Percentiles rank a stretch among this genome's conserved stretches.
These are phyloP conservation scores for Dermatemys mawii DNA, from an alignment of 2,113 vertebrate species.

Conservation along the genomic window DNA sequence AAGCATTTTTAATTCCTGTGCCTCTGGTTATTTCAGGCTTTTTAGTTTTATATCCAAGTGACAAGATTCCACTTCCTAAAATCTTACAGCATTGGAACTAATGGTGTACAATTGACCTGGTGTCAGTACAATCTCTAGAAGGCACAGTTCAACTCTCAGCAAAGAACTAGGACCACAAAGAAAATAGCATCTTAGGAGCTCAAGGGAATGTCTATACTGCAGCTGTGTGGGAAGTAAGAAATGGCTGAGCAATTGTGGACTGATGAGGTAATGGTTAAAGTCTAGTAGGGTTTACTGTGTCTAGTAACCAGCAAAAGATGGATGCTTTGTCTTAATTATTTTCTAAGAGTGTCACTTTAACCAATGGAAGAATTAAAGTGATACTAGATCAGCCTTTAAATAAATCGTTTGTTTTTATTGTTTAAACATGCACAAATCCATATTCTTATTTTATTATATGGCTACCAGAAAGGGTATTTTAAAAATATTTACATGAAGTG, in stretches of 20 bases:
- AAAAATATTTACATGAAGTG: rapidly evolving
- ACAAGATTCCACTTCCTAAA: neutral
- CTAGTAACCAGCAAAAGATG: neutral
- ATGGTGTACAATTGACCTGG: neutral
- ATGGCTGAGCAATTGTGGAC: neutral
- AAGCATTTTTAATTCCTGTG: neutral
- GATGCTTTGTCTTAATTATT: neutral
- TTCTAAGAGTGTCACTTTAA: neutral
- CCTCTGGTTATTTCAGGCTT: neutral
- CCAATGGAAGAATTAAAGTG: neutral
- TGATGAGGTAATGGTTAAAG: neutral
- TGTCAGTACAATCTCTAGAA: neutral
- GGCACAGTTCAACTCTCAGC: neutral
- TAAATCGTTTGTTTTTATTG: neutral
- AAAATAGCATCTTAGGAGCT: neutral
- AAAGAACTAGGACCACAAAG: neutral
- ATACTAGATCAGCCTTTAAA: neutral
- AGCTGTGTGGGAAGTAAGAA: neutral
- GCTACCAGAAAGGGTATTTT: neutral
- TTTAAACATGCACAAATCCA: neutral
- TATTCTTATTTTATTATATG: neutral
- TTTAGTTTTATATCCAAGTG: neutral
- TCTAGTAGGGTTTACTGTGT: neutral
- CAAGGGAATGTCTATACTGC: too few species aligned
- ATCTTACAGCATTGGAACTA: neutral